phyloP scores from a whole-genome alignment of 2,888 invertebrate genomes.

The Plebejus argus region DNA sequence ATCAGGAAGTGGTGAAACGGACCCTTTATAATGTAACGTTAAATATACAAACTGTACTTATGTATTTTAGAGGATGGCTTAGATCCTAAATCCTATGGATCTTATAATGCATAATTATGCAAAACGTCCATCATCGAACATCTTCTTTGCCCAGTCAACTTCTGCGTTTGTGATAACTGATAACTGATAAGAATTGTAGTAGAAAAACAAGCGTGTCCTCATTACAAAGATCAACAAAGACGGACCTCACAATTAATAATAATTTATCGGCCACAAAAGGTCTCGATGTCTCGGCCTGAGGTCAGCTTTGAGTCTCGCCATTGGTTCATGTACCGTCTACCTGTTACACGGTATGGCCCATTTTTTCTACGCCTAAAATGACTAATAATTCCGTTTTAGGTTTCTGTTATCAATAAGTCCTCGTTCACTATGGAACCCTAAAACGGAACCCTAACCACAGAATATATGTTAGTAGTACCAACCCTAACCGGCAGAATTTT shows the following conservation, averaged over 20 bases:
- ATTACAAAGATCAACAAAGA: constrained; percentile 29
- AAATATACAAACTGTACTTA: not conserved
- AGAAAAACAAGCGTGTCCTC: constrained; percentile 27
- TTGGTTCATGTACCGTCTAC: constrained; percentile 57
- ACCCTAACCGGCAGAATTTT: too few relatives aligned
- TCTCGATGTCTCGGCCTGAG: constrained; percentile 45
- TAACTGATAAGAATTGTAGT: not conserved
- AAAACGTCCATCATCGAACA: not conserved
- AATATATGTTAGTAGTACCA: too few relatives aligned
- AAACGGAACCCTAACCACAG: too few relatives aligned
- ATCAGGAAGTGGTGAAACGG: too few relatives aligned
- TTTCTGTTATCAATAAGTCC: too few relatives aligned
- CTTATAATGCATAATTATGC: not conserved
- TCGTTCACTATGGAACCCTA: too few relatives aligned
- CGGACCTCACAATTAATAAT: constrained; percentile 44
- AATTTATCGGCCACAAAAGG: constrained; percentile 44
- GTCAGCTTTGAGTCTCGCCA: constrained; percentile 54
- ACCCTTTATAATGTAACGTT: too few relatives aligned
- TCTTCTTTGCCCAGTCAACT: not conserved
- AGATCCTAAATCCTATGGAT: not conserved
- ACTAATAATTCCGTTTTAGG: not conserved
- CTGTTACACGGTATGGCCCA: constrained; percentile 46
- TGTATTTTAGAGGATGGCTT: not conserved
- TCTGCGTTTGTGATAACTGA: not conserved
- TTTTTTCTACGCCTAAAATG: constrained; percentile 33